phyloP scores from a whole-genome alignment of 2,888 invertebrate genomes.

The Sericinus montela region DNA sequence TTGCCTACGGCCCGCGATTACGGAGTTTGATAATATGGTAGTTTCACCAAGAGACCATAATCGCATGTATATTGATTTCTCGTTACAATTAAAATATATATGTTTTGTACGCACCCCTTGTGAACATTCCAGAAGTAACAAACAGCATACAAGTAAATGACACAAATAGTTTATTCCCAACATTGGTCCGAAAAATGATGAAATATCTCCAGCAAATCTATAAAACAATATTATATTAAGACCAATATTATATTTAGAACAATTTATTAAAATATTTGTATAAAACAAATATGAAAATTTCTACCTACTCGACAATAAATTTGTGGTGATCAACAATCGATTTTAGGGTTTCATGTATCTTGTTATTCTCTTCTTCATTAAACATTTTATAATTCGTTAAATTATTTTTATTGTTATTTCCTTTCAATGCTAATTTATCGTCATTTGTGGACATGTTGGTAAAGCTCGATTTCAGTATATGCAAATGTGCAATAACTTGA shows the following conservation, averaged over 20 bases:
- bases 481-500: constrained; percentile 26
- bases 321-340: constrained; percentile 13
- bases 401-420: not conserved
- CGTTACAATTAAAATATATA: no score
- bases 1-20: no score
- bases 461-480: constrained; percentile 17
- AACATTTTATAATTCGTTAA: constrained; percentile 5
- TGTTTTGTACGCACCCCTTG: constrained; percentile 13
- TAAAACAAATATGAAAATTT: not conserved
- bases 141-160: constrained; percentile 19
- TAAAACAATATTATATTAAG: not conserved
- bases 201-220: not conserved
- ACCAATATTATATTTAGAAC: no score
- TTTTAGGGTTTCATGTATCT: constrained; percentile 6
- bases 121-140: constrained; percentile 19
- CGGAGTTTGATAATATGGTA: no score
- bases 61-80: no score
- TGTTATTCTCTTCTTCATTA: constrained; percentile 5
- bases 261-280: no score
- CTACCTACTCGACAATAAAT: constrained; percentile 13
- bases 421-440: not conserved
- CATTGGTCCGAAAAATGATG: constrained; percentile 1
- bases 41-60: no score
- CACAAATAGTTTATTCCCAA: constrained; percentile 19
- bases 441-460: constrained; percentile 5